Conservation (phyloP, 2,113 vertebrate genomes). For the Phainopepla nitens region DNA sequence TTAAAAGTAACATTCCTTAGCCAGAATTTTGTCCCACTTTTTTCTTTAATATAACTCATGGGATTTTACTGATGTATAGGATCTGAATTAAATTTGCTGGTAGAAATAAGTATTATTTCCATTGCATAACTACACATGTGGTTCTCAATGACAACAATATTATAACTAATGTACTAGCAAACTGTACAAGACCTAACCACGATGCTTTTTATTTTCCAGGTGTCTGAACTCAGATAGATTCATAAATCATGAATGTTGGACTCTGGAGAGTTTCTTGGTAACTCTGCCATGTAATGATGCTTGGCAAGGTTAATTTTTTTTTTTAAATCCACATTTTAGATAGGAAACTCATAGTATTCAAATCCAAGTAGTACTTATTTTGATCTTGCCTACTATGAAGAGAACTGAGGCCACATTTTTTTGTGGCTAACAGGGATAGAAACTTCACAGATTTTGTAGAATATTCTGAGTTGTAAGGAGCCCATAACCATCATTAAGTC, state of each 20-base stretch:
- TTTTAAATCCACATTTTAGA: not conserved
- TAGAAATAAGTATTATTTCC: not conserved
- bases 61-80: not conserved
- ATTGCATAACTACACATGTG: not conserved
- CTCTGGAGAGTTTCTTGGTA: slow-evolving; percentile 1
- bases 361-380: not conserved
- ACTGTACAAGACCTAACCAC: slow-evolving; percentile 2
- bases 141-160: slow-evolving; percentile 15
- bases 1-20: not conserved
- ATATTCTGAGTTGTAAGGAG: not conserved
- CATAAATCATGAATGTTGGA: slow-evolving; percentile 51
- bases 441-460: not conserved
- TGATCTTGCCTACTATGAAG: not conserved
- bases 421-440: not conserved
- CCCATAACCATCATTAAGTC: fast-evolving
- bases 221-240: slow-evolving; percentile 49
- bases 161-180: slow-evolving; percentile 55
- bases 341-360: not conserved
- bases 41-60: not conserved
- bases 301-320: slow-evolving; percentile 36
- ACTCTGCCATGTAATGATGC: slow-evolving; percentile 36
- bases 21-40: not conserved
- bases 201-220: slow-evolving; percentile 57
- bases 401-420: not conserved
- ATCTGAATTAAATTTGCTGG: not conserved